Percentiles rank a stretch among this genome's conserved stretches.
phyloP scores from a whole-genome alignment of 2,113 vertebrate genomes.

The Petaurus breviceps region DNA sequence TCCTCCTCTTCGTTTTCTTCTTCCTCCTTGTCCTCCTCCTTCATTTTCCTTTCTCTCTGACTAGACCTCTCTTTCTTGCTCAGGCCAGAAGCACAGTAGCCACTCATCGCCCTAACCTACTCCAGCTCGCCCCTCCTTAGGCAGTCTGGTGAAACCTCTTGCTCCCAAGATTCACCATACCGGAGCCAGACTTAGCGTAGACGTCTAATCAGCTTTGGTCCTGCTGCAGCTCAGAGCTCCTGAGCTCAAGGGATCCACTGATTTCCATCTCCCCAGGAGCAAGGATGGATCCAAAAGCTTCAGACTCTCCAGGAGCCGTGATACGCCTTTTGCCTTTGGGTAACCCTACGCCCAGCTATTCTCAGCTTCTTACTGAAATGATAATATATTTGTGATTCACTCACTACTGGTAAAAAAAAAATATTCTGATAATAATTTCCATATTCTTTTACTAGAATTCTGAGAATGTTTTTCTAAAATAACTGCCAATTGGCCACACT shows the following conservation, averaged over 20 bases:
- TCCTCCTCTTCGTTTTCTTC: not conserved
- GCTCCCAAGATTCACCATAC: not conserved
- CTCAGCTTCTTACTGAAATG: not conserved
- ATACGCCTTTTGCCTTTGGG: no score
- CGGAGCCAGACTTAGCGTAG: not conserved
- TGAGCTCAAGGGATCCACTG: not conserved
- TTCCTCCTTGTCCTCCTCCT: not conserved
- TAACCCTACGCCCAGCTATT: not conserved
- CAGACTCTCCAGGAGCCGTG: no score
- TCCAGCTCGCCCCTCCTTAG: not conserved
- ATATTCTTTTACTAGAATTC: not conserved
- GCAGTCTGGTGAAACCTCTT: not conserved
- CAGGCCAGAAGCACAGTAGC: not conserved
- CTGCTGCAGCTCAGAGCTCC: not conserved
- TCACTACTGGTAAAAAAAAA: not conserved
- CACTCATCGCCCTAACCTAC: not conserved
- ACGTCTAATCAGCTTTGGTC: not conserved
- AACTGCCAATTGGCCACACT: not conserved
- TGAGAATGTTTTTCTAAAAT: not conserved
- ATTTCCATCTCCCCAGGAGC: not conserved
- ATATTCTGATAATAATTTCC: not conserved
- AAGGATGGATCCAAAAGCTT: not conserved
- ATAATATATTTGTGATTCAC: not conserved
- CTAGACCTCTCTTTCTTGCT: not conserved
- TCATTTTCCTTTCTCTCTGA: not conserved